phyloP scores from a whole-genome alignment of 2,888 invertebrate genomes.

The Hedya salicella region DNA sequence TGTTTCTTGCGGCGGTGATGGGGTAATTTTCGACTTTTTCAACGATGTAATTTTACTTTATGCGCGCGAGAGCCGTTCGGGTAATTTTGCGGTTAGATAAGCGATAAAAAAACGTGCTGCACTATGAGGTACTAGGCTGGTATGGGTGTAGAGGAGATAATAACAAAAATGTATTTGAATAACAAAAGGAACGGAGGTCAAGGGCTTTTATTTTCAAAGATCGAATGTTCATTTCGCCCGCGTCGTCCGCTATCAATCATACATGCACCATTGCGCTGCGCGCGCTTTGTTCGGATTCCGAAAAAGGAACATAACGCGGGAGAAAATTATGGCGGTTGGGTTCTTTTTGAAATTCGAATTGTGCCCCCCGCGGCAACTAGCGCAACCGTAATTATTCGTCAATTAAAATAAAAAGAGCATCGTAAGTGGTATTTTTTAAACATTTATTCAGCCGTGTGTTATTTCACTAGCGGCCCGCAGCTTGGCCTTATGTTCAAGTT shows the following conservation, averaged over 20 bases:
- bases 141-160: slow-evolving; percentile 23
- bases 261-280: slow-evolving; percentile 81
- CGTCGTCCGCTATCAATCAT: slow-evolving; percentile 81
- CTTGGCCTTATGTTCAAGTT: slow-evolving; percentile 17
- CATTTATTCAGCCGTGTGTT: slow-evolving; percentile 39
- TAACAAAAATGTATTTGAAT: slow-evolving; percentile 43
- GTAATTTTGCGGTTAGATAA: slow-evolving; percentile 59
- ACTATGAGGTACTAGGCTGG: slow-evolving; percentile 39
- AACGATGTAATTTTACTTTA: slow-evolving; percentile 71
- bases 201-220: slow-evolving; percentile 72
- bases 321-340: slow-evolving; percentile 76
- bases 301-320: slow-evolving; percentile 77
- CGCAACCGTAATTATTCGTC: slow-evolving; percentile 67
- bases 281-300: slow-evolving; percentile 81
- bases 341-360: slow-evolving; percentile 73
- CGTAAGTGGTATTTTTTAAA: slow-evolving; percentile 51
- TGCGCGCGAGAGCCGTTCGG: slow-evolving; percentile 47
- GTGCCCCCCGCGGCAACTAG: slow-evolving; percentile 64
- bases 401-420: slow-evolving; percentile 74
- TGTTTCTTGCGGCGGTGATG: slow-evolving; percentile 65
- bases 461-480: slow-evolving; percentile 20
- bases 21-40: slow-evolving; percentile 75
- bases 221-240: slow-evolving; percentile 66
- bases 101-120: slow-evolving; percentile 67
- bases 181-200: slow-evolving; percentile 69